Percentiles rank a stretch among this genome's conserved stretches.
These are phyloP conservation scores for Cephus cinctus DNA, from an alignment of 1,140 invertebrate genomes.

Conservation along the genomic window DNA sequence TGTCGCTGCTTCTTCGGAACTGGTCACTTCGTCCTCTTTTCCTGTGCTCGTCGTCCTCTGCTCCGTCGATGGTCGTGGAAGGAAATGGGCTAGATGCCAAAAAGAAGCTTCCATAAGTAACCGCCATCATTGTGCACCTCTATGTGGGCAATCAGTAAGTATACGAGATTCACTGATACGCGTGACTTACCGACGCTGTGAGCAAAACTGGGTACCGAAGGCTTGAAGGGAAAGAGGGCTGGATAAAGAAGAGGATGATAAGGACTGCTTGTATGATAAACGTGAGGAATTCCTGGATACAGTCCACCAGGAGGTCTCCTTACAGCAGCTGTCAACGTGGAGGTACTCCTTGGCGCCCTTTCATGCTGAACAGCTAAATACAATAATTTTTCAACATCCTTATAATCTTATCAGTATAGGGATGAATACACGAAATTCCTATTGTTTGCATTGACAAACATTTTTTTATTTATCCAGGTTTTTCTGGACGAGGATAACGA, in stretches of 20 bases:
- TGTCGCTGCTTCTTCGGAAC: slow-evolving; percentile 64
- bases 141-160: too few species aligned
- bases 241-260: slow-evolving; percentile 53
- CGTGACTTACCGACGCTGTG: slow-evolving; percentile 35
- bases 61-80: slow-evolving; percentile 40
- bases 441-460: too few species aligned
- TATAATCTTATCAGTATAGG: too few species aligned
- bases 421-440: too few species aligned
- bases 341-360: slow-evolving; percentile 69
- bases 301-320: slow-evolving; percentile 40
- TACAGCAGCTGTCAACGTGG: slow-evolving; percentile 50
- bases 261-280: slow-evolving; percentile 42
- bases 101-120: too few species aligned
- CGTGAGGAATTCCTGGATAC: slow-evolving; percentile 44
- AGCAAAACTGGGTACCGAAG: slow-evolving; percentile 42
- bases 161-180: too few species aligned
- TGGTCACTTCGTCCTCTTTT: slow-evolving; percentile 75
- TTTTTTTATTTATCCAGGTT: too few species aligned
- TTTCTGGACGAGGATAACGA: too few species aligned
- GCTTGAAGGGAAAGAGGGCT: slow-evolving; percentile 53
- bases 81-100: slow-evolving; percentile 32
- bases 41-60: slow-evolving; percentile 37
- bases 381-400: not conserved
- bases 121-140: too few species aligned
- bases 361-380: slow-evolving; percentile 85